phyloP scores from a whole-genome alignment of 2,113 vertebrate genomes.

The Microcebus jonahi region DNA sequence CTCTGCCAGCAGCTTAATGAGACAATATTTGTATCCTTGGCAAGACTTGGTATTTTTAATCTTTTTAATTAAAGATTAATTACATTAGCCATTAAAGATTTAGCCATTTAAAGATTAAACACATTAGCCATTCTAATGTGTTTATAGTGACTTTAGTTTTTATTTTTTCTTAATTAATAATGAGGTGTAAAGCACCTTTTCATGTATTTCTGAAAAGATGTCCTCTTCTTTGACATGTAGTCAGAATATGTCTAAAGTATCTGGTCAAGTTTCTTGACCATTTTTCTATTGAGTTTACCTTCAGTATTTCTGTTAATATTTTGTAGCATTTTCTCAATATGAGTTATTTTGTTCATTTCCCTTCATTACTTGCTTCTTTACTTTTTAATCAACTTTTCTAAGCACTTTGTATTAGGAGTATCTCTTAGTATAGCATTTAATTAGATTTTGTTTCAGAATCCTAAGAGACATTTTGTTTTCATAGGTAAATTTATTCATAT shows the following conservation, averaged over 20 bases:
- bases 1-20: background rate
- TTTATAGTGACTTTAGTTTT: background rate
- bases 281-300: background rate
- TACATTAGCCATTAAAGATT: too few species aligned
- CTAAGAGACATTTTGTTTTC: constrained; percentile 26
- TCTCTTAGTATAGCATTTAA: background rate
- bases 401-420: background rate
- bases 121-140: background rate
- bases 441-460: constrained; percentile 33
- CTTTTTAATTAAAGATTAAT: background rate
- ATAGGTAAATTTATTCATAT: background rate
- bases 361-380: background rate
- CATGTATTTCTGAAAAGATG: background rate
- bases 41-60: constrained; percentile 24
- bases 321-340: background rate
- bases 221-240: background rate
- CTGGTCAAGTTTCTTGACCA: background rate
- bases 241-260: background rate
- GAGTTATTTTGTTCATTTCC: constrained; percentile 17
- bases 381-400: constrained; percentile 24
- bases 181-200: background rate
- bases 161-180: constrained; percentile 9
- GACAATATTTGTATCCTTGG: background rate
- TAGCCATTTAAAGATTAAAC: too few species aligned
- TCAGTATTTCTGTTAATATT: background rate